Evolutionary conservation across 2,113 vertebrate genomes (phyloP), one percentile per base, ranked within the genome.

Genomic region (Sialia sialis): DNA sequence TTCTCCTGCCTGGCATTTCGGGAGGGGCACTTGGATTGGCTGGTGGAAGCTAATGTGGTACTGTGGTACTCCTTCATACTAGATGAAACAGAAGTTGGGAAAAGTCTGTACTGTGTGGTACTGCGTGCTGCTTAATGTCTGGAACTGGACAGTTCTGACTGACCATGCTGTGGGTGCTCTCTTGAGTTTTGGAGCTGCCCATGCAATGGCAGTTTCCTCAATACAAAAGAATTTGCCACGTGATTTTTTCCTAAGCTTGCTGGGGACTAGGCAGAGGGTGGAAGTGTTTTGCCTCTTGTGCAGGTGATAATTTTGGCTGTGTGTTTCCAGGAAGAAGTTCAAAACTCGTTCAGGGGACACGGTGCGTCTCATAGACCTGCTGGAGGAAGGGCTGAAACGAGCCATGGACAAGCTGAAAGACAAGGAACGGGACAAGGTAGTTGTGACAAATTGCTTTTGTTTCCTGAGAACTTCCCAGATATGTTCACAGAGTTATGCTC

Each of bases 401-500:
- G 98, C 98, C 23, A 99, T 99, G 99, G 99, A 99, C 98, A 99
- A 99, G 87, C 97, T 99, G 92, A 98, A 98, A 60, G 99, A 99
- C 76, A 99, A 99, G 93, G 99, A 99, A 72, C 97, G 99, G 91
- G 99, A 99, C 97, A 99, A 99, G 99, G 99, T 99, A 96, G 90
- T 21, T 43, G 27, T 38, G 51, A 78, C 6, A 56, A 4, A 48
- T 17, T n/a, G 25, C 9, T 79, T 41, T 11, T 77, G 36, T 43
- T 79, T 30, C 34, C 52, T 73, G 58, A n/a, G n/a, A 49, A 39
- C 75, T 76, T 79, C 26, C 9, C 44, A 48, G 7, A 39, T 51
- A 13, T 89, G 25, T 64, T 52, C 41, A 49, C 41, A n/a, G 34
- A 16, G 10, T 20, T 69, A 7, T 0, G 4, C 13, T 18, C 64